These are phyloP conservation scores for Oncorhynchus tshawytscha DNA, from an alignment of 2,113 vertebrate species.

Conservation along the genomic window DNA sequence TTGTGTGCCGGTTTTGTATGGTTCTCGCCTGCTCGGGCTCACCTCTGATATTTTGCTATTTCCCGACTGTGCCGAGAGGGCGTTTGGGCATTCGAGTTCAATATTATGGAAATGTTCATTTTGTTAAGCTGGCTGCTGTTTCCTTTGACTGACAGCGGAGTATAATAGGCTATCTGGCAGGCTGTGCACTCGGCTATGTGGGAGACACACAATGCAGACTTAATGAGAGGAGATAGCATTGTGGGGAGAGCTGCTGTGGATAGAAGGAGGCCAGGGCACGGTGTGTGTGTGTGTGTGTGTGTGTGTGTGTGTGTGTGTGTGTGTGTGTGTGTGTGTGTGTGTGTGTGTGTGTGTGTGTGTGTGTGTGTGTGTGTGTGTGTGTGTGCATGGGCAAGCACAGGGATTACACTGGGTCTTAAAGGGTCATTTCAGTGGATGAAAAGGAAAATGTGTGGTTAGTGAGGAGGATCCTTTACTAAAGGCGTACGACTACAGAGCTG, in stretches of 20 bases:
- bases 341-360: slow-evolving; percentile 4
- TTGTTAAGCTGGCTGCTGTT: slow-evolving; percentile 43
- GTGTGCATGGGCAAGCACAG: too few species aligned
- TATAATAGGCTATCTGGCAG: slow-evolving; percentile 49
- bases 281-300: background rate
- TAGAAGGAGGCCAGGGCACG: background rate
- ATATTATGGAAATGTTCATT: slow-evolving; percentile 66
- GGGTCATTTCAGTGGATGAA: too few species aligned
- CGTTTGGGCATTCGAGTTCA: slow-evolving; percentile 38
- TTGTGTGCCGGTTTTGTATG: background rate
- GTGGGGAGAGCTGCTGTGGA: slow-evolving; percentile 24
- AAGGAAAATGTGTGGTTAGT: too few species aligned
- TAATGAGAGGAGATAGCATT: slow-evolving; percentile 63
- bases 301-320: slow-evolving; percentile 5
- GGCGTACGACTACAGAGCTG: background rate
- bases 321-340: background rate
- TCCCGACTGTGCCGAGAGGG: slow-evolving; percentile 15
- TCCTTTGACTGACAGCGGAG: slow-evolving; percentile 48
- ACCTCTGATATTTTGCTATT: slow-evolving; percentile 52
- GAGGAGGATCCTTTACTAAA: too few species aligned
- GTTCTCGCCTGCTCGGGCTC: slow-evolving; percentile 22
- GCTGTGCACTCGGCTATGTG: slow-evolving; percentile 46
- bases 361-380: background rate
- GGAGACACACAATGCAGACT: slow-evolving; percentile 56
- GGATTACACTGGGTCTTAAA: too few species aligned